A percentile compares a stretch with the other conserved stretches of the same genome.
Conservation (phyloP, 1,140 invertebrate genomes). For the Antheraea pernyi region DNA sequence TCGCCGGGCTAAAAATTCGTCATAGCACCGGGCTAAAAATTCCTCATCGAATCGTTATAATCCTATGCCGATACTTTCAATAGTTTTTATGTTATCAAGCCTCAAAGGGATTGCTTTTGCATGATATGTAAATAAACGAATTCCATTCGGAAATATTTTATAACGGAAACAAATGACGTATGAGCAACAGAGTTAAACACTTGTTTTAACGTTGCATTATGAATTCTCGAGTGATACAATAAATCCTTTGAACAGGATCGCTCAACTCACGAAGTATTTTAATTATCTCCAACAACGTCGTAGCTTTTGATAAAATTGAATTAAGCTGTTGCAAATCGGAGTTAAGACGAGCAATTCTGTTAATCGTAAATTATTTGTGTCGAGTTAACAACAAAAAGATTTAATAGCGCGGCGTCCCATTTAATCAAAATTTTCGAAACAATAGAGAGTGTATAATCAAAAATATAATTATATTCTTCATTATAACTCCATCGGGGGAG, state of each 20-base stretch:
- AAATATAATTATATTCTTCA: constrained; percentile 64
- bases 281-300: constrained; percentile 16
- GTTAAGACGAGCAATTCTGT: constrained; percentile 38
- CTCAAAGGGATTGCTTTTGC: too few relatives aligned
- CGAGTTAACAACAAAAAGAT: constrained; percentile 35
- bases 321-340: constrained; percentile 24
- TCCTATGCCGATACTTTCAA: too few relatives aligned
- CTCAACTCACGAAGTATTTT: constrained; percentile 20
- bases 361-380: constrained; percentile 47
- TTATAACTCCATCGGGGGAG: constrained; percentile 54
- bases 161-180: not conserved
- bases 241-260: constrained; percentile 7
- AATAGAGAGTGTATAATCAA: constrained; percentile 57
- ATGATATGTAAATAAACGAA: too few relatives aligned
- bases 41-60: too few relatives aligned
- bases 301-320: constrained; percentile 22
- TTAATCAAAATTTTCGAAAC: constrained; percentile 57
- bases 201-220: not conserved
- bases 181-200: not conserved
- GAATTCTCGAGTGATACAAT: not conserved
- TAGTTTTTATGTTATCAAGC: too few relatives aligned
- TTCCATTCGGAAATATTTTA: too few relatives aligned
- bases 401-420: constrained; percentile 27
- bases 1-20: too few relatives aligned
- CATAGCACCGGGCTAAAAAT: too few relatives aligned